A percentile compares a stretch with the other conserved stretches of the same genome.
Conservation (phyloP, 2,113 vertebrate genomes). For the Ginglymostoma cirratum region DNA sequence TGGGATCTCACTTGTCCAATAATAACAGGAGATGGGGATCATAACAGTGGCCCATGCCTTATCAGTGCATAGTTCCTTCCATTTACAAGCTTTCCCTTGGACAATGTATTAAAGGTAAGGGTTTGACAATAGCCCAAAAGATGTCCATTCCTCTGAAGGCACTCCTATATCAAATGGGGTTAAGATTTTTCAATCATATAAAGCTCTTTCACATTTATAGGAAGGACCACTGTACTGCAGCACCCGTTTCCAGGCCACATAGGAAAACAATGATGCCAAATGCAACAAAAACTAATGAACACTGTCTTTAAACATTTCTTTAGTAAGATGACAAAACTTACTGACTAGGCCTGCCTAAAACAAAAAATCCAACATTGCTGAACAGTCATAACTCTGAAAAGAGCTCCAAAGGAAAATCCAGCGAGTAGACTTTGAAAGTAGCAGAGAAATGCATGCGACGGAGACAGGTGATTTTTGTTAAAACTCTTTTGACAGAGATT, state of each 20-base stretch:
- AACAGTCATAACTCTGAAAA: background rate
- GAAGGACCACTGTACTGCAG: background rate
- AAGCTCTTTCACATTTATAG: background rate
- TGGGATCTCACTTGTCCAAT: no score
- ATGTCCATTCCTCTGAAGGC: background rate
- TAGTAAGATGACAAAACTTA: background rate
- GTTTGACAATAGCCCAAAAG: background rate
- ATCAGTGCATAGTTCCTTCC: background rate
- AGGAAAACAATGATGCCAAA: background rate
- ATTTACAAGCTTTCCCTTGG: background rate
- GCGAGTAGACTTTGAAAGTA: background rate
- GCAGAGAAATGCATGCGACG: background rate
- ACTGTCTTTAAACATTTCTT: background rate
- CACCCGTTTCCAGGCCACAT: background rate
- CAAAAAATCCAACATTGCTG: background rate
- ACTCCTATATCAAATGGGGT: background rate
- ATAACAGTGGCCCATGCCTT: no score
- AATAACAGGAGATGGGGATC: no score
- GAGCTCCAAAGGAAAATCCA: background rate
- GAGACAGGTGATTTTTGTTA: background rate
- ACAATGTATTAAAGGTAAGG: background rate
- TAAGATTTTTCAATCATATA: background rate
- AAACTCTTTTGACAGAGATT: background rate
- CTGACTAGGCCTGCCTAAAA: background rate
- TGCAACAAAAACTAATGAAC: background rate